These are phyloP conservation scores for Actinopyga echinites DNA, from an alignment of 53 echinoderm and acorn worm species.

Conservation along the genomic window DNA sequence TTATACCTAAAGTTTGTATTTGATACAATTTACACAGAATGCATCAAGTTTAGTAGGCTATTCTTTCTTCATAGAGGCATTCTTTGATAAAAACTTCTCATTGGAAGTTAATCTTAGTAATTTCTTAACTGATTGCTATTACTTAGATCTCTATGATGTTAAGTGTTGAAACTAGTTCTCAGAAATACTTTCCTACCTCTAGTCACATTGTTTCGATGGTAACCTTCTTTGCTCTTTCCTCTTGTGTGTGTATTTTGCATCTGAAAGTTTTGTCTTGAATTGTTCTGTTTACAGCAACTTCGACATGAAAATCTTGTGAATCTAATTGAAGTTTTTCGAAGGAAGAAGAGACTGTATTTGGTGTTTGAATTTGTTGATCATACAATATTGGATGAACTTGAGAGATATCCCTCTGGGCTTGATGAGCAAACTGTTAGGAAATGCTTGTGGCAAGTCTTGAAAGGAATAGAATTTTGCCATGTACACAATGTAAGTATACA, in stretches of 20 bases:
- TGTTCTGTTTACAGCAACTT: conserved; percentile 72
- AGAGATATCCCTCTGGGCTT: conserved; percentile 86
- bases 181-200: too few species aligned
- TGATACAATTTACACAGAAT: too few species aligned
- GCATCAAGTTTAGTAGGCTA: too few species aligned
- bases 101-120: too few species aligned
- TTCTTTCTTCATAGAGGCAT: too few species aligned
- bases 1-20: too few species aligned
- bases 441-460: conserved; percentile 96
- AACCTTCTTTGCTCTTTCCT: not conserved
- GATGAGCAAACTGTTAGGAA: conserved; percentile 83
- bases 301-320: conserved; percentile 98
- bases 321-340: conserved; percentile 92
- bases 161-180: too few species aligned
- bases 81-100: too few species aligned
- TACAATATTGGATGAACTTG: conserved; percentile 93
- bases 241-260: not conserved
- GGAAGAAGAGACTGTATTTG: conserved; percentile 96
- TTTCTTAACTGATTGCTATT: too few species aligned
- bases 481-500: conserved; percentile 84
- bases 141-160: too few species aligned
- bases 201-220: too few species aligned
- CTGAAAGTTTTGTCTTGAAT: not conserved
- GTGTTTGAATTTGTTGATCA: conserved; percentile 99
- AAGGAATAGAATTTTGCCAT: conserved; percentile 97